A percentile compares a stretch with the other conserved stretches of the same genome.
These are phyloP conservation scores for Colinus virginianus DNA, from an alignment of 2,113 vertebrate genomes.

Conservation along the genomic window DNA sequence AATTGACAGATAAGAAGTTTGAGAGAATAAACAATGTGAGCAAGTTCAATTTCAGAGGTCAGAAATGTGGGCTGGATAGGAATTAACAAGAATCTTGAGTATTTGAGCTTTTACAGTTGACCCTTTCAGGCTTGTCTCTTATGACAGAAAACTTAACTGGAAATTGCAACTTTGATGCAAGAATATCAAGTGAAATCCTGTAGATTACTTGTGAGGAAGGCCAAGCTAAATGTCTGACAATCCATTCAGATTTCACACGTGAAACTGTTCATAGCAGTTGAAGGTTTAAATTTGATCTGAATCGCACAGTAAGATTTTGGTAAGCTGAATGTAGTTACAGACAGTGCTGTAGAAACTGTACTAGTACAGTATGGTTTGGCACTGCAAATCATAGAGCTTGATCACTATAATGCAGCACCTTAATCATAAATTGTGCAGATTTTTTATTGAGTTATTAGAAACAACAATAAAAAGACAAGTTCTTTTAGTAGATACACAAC, in stretches of 20 bases:
- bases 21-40: background rate
- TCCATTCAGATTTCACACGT: rapidly evolving
- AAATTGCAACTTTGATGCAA: background rate
- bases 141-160: background rate
- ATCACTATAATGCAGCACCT: background rate
- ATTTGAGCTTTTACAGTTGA: background rate
- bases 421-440: background rate
- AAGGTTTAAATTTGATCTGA: background rate
- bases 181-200: background rate
- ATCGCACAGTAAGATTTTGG: background rate
- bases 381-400: background rate
- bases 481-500: background rate
- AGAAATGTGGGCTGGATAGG: background rate
- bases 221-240: background rate
- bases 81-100: background rate
- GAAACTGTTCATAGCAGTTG: background rate
- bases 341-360: background rate
- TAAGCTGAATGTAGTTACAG: background rate
- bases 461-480: background rate
- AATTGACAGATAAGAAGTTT: background rate
- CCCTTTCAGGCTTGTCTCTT: background rate
- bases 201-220: background rate
- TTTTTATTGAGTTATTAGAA: background rate
- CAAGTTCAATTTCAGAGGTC: background rate
- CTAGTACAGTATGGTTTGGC: background rate